Percentiles rank a stretch among this genome's conserved stretches.
These are phyloP conservation scores for Deladenus siricidicola DNA, from an alignment of 2,888 invertebrate species.

Conservation along the genomic window DNA sequence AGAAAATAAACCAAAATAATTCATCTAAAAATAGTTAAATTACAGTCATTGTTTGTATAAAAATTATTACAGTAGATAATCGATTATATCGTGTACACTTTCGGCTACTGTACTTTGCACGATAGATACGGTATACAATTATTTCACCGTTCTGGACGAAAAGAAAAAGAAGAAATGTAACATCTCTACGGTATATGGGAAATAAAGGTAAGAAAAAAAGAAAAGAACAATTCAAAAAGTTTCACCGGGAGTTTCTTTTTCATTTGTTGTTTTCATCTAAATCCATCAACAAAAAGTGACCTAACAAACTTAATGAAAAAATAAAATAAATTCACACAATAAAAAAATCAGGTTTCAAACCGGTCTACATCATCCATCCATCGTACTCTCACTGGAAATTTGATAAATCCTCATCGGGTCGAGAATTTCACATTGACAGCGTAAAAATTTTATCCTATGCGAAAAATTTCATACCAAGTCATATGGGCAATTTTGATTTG, in stretches of 20 bases:
- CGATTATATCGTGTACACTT: too few species aligned
- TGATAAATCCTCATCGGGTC: too few species aligned
- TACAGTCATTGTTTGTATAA: neutral
- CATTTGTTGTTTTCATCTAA: neutral
- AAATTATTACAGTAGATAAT: neutral
- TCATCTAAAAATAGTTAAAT: neutral
- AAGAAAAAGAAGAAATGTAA: too few species aligned
- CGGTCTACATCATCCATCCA: neutral
- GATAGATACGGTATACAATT: too few species aligned
- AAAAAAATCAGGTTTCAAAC: neutral
- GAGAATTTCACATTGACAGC: too few species aligned
- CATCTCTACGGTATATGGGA: neutral
- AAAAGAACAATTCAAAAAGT: neutral
- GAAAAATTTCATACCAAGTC: too few species aligned
- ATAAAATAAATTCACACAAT: neutral
- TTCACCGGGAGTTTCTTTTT: neutral
- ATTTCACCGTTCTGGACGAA: too few species aligned
- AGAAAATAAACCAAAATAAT: too few species aligned
- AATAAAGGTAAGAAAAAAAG: neutral
- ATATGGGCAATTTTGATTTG: too few species aligned
- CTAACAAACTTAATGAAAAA: too few species aligned
- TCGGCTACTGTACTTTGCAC: too few species aligned
- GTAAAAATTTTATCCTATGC: too few species aligned
- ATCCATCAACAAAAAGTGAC: neutral
- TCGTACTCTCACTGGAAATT: neutral